phyloP scores from a whole-genome alignment of 2,888 invertebrate species.

The Thymelicus sylvestris region DNA sequence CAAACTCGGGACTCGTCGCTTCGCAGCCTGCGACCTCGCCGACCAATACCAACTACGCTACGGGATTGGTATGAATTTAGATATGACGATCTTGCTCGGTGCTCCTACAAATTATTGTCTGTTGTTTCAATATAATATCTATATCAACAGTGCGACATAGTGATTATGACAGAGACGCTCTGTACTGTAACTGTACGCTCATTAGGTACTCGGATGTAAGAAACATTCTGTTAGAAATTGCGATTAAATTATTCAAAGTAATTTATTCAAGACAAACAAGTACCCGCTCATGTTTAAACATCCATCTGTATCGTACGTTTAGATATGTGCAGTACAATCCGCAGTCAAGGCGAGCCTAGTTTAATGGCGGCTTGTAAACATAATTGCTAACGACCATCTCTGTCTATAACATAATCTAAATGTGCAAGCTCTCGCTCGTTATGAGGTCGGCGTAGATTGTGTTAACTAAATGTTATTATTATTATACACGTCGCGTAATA shows the following conservation, averaged over 20 bases:
- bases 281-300: constrained; percentile 34
- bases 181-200: no score
- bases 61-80: no score
- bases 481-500: constrained; percentile 70
- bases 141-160: no score
- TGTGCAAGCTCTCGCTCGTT: constrained; percentile 60
- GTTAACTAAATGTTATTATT: constrained; percentile 76
- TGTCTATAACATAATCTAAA: constrained; percentile 61
- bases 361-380: constrained; percentile 48
- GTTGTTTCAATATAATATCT: no score
- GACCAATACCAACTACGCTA: no score
- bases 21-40: no score
- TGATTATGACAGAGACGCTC: no score
- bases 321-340: constrained; percentile 17
- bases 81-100: no score
- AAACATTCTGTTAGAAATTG: constrained; percentile 33
- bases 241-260: constrained; percentile 39
- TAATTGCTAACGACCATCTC: constrained; percentile 46
- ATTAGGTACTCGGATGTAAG: neutral
- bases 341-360: constrained; percentile 45
- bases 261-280: constrained; percentile 42
- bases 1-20: no score
- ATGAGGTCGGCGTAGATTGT: constrained; percentile 63
- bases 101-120: no score
- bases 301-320: constrained; percentile 13